Conservation (phyloP, 2,797 vertebrate genomes). For the Danio tinwini region DNA sequence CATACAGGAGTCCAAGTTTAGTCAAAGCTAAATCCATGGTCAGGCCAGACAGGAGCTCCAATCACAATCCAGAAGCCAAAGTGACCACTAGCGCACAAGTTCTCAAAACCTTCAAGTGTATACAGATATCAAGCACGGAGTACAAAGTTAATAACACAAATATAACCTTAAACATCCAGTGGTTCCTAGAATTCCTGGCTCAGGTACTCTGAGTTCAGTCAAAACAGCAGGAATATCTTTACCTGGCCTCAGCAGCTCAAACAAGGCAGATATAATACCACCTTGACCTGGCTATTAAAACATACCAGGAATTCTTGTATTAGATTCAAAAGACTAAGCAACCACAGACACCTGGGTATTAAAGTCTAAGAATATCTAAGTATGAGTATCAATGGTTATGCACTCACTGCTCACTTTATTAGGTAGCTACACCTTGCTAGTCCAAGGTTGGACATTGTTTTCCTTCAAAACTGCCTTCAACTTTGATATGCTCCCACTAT, state of each 20-base stretch:
- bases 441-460: too few species aligned
- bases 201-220: neutral
- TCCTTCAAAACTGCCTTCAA: too few species aligned
- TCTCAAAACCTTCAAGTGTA: neutral
- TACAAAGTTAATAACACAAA: constrained; percentile 1
- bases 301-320: constrained; percentile 37
- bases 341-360: constrained; percentile 1
- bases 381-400: too few species aligned
- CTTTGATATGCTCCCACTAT: too few species aligned
- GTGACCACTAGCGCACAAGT: neutral
- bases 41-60: neutral
- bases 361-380: constrained; percentile 12
- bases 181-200: neutral
- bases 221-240: constrained; percentile 30
- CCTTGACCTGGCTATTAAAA: constrained; percentile 37
- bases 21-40: constrained; percentile 5
- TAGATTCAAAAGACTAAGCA: neutral
- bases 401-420: too few species aligned
- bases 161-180: neutral
- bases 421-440: too few species aligned
- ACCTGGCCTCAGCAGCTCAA: constrained; percentile 38
- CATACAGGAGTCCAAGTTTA: constrained; percentile 15
- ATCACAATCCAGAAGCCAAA: neutral
- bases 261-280: constrained; percentile 26
- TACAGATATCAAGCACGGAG: neutral